Evolutionary conservation across 2,113 vertebrate genomes (phyloP).

Genomic region (Cervus canadensis): DNA sequence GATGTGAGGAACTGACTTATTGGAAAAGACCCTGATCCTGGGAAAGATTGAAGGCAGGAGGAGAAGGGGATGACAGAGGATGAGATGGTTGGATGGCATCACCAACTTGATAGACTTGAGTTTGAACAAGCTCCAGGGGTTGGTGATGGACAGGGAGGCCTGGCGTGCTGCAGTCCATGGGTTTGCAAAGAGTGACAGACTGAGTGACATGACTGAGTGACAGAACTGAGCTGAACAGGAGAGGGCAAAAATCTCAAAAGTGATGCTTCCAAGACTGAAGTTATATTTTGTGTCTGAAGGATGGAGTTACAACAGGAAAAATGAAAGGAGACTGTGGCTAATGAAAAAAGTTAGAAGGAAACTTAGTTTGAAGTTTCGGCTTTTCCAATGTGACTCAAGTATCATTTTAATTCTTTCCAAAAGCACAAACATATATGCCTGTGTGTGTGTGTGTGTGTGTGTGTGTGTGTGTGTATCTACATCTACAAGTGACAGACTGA

Average conservation of each 20-base stretch:
- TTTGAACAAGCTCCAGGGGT: background rate
- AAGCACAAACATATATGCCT: background rate
- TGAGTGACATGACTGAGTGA: background rate
- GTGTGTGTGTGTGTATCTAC: too few species aligned
- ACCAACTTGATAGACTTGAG: background rate
- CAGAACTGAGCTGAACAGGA: background rate
- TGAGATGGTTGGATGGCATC: background rate
- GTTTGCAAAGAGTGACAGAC: background rate
- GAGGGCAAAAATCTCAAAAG: background rate
- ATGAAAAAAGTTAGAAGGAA: background rate
- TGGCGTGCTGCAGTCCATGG: background rate
- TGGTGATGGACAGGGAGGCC: background rate
- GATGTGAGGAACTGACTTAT: background rate
- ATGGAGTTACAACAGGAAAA: background rate
- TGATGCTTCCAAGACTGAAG: background rate
- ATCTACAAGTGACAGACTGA: background rate
- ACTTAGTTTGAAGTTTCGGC: background rate
- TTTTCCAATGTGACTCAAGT: background rate
- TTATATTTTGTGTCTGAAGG: background rate
- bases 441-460: rapidly evolving
- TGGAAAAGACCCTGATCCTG: background rate
- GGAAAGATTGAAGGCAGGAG: background rate
- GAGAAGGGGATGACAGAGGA: background rate
- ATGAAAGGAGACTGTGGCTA: background rate
- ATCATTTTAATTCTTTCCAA: background rate